Evolutionary conservation across 2,113 vertebrate genomes (phyloP).

Genomic region (Pitta sordida): DNA sequence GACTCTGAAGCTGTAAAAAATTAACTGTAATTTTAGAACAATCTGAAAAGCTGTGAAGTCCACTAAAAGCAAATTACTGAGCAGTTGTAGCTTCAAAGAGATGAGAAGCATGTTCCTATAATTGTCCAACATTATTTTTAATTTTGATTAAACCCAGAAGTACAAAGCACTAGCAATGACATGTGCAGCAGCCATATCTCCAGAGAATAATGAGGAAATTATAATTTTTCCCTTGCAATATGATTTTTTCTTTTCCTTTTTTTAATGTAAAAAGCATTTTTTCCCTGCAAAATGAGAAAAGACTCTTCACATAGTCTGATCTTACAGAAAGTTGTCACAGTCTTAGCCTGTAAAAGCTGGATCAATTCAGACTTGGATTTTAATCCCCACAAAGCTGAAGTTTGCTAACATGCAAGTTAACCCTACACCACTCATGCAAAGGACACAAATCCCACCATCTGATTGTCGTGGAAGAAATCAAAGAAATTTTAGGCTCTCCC

Average conservation of each 20-base stretch:
- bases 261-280: not conserved
- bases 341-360: not conserved
- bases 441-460: not conserved
- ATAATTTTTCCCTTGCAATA: not conserved
- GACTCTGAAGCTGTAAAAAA: slow-evolving; percentile 30
- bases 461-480: not conserved
- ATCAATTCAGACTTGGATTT: not conserved
- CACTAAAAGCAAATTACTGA: slow-evolving; percentile 46
- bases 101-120: slow-evolving; percentile 46
- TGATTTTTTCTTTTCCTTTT: not conserved
- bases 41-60: slow-evolving; percentile 1
- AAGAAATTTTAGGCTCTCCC: not conserved
- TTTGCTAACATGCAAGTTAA: not conserved
- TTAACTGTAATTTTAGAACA: slow-evolving; percentile 45
- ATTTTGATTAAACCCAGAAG: slow-evolving; percentile 53
- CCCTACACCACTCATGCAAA: not conserved
- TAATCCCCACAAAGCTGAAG: not conserved
- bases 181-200: not conserved
- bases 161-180: slow-evolving; percentile 39
- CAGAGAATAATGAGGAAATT: slow-evolving; percentile 3
- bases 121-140: slow-evolving; percentile 52
- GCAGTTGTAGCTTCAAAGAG: slow-evolving; percentile 49
- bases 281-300: not conserved
- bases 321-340: not conserved
- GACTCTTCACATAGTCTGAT: not conserved